Conservation (phyloP, 2,888 invertebrate genomes). For the Pharmacophagus antenor region DNA sequence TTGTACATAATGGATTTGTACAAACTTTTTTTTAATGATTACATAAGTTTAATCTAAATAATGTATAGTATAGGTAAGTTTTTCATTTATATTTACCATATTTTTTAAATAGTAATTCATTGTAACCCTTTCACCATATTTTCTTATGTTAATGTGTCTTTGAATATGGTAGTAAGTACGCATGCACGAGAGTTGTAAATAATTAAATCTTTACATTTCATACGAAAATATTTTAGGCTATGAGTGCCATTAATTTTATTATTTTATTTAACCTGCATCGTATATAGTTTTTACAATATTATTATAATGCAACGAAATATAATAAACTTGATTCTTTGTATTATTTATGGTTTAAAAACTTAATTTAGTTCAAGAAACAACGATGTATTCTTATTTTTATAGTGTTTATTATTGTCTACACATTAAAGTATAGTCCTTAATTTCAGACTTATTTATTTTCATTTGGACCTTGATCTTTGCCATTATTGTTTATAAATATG, state of each 20-base stretch:
- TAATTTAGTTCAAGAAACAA: conserved; percentile 38
- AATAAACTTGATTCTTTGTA: background rate
- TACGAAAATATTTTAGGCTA: conserved; percentile 68
- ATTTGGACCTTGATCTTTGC: background rate
- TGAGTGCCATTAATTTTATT: conserved; percentile 74
- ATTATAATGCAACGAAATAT: conserved; percentile 18
- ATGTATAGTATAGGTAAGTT: conserved; percentile 28
- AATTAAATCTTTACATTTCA: conserved; percentile 35
- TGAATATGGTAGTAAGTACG: conserved; percentile 8
- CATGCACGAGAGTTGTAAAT: conserved; percentile 26
- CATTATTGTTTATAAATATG: too few relatives aligned
- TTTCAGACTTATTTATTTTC: conserved; percentile 19
- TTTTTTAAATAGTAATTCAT: conserved; percentile 17
- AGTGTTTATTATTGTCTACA: conserved; percentile 16
- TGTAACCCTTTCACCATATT: conserved; percentile 5
- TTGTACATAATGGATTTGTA: conserved; percentile 39
- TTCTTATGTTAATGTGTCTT: conserved; percentile 1
- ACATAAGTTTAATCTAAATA: conserved; percentile 10
- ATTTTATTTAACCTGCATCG: conserved; percentile 47
- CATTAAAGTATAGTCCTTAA: conserved; percentile 37
- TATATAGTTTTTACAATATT: conserved; percentile 17
- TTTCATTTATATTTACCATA: conserved; percentile 15
- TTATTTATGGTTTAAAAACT: background rate
- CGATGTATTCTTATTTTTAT: conserved; percentile 48
- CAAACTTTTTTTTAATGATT: conserved; percentile 33